A percentile compares a stretch with the other conserved stretches of the same genome.
These are phyloP conservation scores for Salmo trutta DNA, from an alignment of 2,797 vertebrate genomes.

Conservation along the genomic window DNA sequence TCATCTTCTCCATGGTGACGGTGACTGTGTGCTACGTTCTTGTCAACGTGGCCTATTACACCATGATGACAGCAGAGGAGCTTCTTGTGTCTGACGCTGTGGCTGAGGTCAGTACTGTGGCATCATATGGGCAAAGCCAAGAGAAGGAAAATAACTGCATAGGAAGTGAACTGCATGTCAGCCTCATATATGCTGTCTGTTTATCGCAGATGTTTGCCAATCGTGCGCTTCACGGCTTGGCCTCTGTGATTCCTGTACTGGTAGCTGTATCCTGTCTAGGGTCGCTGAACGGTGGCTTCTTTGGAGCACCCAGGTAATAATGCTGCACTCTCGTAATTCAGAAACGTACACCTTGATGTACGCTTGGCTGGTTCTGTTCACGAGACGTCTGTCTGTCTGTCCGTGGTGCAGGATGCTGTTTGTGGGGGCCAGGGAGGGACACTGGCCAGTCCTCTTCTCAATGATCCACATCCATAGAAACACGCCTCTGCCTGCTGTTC, in stretches of 20 bases:
- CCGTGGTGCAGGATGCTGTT: conserved; percentile 87
- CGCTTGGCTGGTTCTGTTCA: not conserved
- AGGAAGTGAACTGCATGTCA: not conserved
- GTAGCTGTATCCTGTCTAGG: conserved; percentile 94
- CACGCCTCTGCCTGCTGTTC: conserved; percentile 93
- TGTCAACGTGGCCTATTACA: conserved; percentile 93
- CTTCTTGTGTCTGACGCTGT: conserved; percentile 89
- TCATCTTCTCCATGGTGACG: conserved; percentile 88
- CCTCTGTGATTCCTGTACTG: conserved; percentile 85
- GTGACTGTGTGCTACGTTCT: conserved; percentile 91
- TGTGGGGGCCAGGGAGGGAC: conserved; percentile 95
- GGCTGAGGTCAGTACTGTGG: conserved; percentile 86
- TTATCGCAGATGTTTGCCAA: conserved; percentile 86
- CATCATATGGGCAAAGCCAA: not conserved
- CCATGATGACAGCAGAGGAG: conserved; percentile 88
- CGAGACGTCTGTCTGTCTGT: not conserved
- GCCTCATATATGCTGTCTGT: conserved; percentile 1
- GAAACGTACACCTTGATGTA: no score
- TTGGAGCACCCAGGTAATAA: conserved; percentile 85
- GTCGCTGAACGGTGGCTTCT: conserved; percentile 90
- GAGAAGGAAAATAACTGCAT: not conserved
- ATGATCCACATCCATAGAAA: conserved; percentile 97
- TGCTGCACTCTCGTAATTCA: not conserved
- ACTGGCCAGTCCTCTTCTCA: conserved; percentile 93
- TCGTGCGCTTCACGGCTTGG: conserved; percentile 82